A percentile compares a stretch with the other conserved stretches of the same genome.
Conservation (phyloP, 2,797 vertebrate genomes). For the Bufotes viridis region DNA sequence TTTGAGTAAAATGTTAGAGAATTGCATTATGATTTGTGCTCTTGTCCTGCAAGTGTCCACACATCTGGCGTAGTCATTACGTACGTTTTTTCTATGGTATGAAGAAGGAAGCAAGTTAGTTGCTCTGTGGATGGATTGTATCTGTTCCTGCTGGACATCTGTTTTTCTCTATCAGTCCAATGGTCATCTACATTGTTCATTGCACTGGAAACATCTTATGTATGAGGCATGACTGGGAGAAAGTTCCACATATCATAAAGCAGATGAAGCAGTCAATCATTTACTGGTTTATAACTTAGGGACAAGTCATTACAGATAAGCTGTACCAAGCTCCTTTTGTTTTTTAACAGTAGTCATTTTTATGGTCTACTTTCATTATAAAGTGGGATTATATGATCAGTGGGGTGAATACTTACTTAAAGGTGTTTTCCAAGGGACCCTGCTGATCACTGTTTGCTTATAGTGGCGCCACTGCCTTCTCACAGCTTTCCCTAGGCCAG, state of each 20-base stretch:
- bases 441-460: too few relatives aligned
- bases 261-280: slow-evolving; percentile 9
- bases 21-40: not conserved
- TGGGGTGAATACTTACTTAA: not conserved
- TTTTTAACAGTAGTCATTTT: not conserved
- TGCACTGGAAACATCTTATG: not conserved
- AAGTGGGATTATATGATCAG: not conserved
- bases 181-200: not conserved
- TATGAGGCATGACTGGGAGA: not conserved
- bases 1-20: not conserved
- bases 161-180: not conserved
- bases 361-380: not conserved
- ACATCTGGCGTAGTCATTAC: not conserved
- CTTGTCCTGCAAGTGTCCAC: not conserved
- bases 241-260: not conserved
- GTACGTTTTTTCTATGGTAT: not conserved
- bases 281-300: not conserved
- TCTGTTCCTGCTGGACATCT: not conserved
- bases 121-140: not conserved
- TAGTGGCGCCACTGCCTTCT: too few relatives aligned
- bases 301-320: not conserved
- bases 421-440: too few relatives aligned
- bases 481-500: too few relatives aligned
- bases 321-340: not conserved
- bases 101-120: too few relatives aligned